These are phyloP conservation scores for Stigmatopora argus DNA, from an alignment of 2,113 vertebrate species.

Conservation along the genomic window DNA sequence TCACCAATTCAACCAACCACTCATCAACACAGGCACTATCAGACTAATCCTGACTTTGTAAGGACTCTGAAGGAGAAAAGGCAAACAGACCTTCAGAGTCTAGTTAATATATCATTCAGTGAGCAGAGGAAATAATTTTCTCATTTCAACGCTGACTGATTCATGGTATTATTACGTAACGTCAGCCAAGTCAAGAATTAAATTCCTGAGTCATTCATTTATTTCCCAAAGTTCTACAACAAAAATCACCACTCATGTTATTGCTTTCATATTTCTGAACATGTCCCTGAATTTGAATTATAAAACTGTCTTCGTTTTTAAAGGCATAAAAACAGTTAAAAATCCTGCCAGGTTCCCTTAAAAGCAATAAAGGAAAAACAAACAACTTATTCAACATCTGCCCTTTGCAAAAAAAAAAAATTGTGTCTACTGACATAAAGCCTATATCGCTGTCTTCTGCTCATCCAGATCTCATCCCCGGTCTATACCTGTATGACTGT, in stretches of 20 bases:
- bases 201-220: constrained; percentile 3
- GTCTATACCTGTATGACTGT: background rate
- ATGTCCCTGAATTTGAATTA: no score
- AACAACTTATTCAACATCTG: constrained; percentile 38
- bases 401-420: constrained; percentile 35
- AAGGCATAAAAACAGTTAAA: background rate
- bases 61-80: constrained; percentile 31
- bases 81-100: constrained; percentile 57
- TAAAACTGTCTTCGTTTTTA: no score
- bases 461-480: background rate
- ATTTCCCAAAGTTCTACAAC: background rate
- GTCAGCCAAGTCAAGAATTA: constrained; percentile 28
- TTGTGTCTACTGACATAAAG: constrained; percentile 9
- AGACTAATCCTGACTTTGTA: constrained; percentile 13
- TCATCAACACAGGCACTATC: background rate
- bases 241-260: background rate
- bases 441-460: constrained; percentile 5
- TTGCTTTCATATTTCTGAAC: no score
- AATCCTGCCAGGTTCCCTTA: constrained; percentile 6
- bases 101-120: constrained; percentile 56
- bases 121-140: constrained; percentile 55
- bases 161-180: background rate
- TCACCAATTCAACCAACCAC: background rate
- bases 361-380: background rate
- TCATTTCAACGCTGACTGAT: background rate